Percentiles rank a stretch among this genome's conserved stretches.
Evolutionary conservation across 2,888 invertebrate species (phyloP).

Genomic region (Eristalinus sepulchralis): DNA sequence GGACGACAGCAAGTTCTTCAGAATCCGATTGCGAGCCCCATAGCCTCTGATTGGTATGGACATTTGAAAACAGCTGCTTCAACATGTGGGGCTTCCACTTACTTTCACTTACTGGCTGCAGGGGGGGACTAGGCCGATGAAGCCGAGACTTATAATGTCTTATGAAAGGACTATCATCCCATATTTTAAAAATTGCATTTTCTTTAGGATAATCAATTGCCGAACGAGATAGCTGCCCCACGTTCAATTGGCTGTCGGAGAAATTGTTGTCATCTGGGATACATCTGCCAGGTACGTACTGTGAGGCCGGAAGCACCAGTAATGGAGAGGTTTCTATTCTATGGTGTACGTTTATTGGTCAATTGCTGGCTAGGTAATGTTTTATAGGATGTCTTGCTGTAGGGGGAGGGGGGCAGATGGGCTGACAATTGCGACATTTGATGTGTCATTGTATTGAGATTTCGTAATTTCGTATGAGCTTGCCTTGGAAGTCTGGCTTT

Average conservation of each 20-base stretch:
- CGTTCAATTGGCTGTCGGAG: slow-evolving; percentile 85
- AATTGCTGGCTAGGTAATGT: not conserved
- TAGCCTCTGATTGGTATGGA: no score
- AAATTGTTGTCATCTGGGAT: slow-evolving; percentile 86
- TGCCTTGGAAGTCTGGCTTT: not conserved
- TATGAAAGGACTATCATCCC: no score
- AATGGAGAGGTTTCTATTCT: slow-evolving; percentile 20
- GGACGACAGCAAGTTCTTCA: no score
- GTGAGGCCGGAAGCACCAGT: slow-evolving; percentile 78
- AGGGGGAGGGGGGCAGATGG: no score
- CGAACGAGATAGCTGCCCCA: slow-evolving; percentile 82
- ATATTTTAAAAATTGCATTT: no score
- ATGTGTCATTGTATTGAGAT: not conserved
- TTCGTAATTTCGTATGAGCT: not conserved
- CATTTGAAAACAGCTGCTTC: no score
- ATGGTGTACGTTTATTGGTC: slow-evolving; percentile 30
- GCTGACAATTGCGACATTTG: not conserved
- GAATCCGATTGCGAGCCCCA: no score
- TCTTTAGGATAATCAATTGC: slow-evolving; percentile 75
- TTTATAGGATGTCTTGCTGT: not conserved
- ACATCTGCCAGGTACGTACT: slow-evolving; percentile 83
- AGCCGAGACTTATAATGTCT: no score
- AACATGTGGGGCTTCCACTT: no score
- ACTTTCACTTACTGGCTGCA: no score
- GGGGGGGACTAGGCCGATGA: no score